A percentile compares a stretch with the other conserved stretches of the same genome.
phyloP scores from a whole-genome alignment of 2,888 invertebrate species.

The Sminthurides aquaticus region DNA sequence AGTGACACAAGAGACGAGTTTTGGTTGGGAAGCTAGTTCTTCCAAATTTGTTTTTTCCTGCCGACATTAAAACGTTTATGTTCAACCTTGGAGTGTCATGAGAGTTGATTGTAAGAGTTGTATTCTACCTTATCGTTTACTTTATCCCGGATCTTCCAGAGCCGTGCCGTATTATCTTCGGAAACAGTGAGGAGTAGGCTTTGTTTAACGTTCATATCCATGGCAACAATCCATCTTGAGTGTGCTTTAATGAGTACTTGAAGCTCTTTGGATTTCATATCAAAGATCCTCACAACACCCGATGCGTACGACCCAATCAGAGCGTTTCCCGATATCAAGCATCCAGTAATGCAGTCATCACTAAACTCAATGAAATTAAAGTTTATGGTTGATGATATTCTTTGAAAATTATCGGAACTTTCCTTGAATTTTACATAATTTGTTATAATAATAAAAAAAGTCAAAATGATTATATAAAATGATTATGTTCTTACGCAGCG shows the following conservation, averaged over 20 bases:
- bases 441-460: too few relatives aligned
- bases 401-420: too few relatives aligned
- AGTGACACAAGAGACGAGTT: slow-evolving; percentile 28
- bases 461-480: too few relatives aligned
- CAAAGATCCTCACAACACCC: slow-evolving; percentile 35
- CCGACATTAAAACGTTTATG: too few relatives aligned
- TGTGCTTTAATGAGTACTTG: slow-evolving; percentile 35
- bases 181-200: slow-evolving; percentile 35
- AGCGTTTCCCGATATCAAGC: slow-evolving; percentile 31
- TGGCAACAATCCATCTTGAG: slow-evolving; percentile 39
- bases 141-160: slow-evolving; percentile 32
- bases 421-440: too few relatives aligned
- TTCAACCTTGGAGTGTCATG: too few relatives aligned
- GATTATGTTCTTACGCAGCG: slow-evolving; percentile 9
- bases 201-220: slow-evolving; percentile 32
- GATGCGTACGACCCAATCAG: slow-evolving; percentile 36
- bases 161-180: slow-evolving; percentile 37
- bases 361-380: slow-evolving; percentile 3
- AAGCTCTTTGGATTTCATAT: slow-evolving; percentile 28
- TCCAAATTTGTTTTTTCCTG: slow-evolving; percentile 9
- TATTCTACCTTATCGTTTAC: slow-evolving; percentile 17
- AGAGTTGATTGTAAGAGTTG: too few relatives aligned
- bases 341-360: slow-evolving; percentile 35
- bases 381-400: background rate
- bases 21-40: slow-evolving; percentile 17